Evolutionary conservation across 2,888 invertebrate species (phyloP), one percentile per base, ranked within the genome.

Genomic region (Acrobasis consociella): DNA sequence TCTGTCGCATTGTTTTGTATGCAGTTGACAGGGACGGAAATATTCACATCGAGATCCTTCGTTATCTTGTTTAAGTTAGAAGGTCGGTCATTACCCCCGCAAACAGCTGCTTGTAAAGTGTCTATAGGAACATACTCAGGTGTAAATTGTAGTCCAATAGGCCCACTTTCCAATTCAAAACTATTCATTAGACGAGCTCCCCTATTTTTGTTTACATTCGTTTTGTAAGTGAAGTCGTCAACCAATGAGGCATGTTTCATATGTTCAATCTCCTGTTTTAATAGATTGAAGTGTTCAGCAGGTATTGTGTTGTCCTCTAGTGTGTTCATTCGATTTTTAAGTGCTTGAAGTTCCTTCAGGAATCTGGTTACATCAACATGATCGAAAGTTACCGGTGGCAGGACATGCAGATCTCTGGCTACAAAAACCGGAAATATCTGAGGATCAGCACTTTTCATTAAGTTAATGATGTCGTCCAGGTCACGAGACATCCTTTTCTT

Each of bases 391-490:
- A 59, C 59, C 15, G 59, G 59, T 11, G 62, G 62, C 5, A 62
- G 9, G 22, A 13, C 9, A 22, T 60, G 42, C 3, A 63, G 50
- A 22, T 63, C 52, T 49, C 39, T 58, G 15, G 63, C 63, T 9
- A 42, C 51, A 46, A 63, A 63, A 22, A 63, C 37, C 9, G 63
- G 60, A 16, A 60, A 59, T 9, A 15, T 42, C 15, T 39, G 8
- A 17, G 63, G 53, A 39, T 63, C 60, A 17, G 50, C 50, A 49
- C 55, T 58, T 46, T 61, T 64, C 61, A 60, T 60, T 5, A 60
- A 16, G 17, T 46, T 15, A 10, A 65, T 64, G 3, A 67, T 67
- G 42, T 67, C 67, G 39, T 63, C 65, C 11, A 64, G 52, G 16
- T 67, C 61, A 39, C 64, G 38, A 2, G 52, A 52, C 31, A 52